Evolutionary conservation across 2,888 invertebrate genomes (phyloP), one percentile per base, ranked within the genome.

Genomic region (Trachelus iudaicus): DNA sequence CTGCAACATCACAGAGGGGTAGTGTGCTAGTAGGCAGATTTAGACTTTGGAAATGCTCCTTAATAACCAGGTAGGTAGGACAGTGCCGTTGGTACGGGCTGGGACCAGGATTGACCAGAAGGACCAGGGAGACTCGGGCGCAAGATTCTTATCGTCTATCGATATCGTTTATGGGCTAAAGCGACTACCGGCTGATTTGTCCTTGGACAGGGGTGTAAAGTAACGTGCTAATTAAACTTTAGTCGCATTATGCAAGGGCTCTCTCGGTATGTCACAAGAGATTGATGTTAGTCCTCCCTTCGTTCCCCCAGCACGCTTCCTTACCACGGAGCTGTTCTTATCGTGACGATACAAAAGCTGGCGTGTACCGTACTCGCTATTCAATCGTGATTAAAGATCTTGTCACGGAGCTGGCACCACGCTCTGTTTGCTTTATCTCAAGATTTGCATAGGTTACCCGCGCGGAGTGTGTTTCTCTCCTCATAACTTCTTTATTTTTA

Each of bases 151-250:
- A 4, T 40, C 9, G 15, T 56, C 56, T 23, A 56, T 56, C 1
- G 56, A 15, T 56, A 56, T 23, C 81, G 81, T 82, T 80, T 81
- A 80, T 76, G 78, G 79, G 75, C 15, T 15, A 79, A 75, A 31
- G 34, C 35, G 71, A 73, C 15, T 73, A 9, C 34, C 9, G 13
- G 73, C 73, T 86, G 87, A 89, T 87, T 87, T 87, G 89, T 88
- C 84, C 85, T 82, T 83, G 79, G 82, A 82, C 82, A 82, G 77
- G 78, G 78, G 79, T 79, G 79, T 83, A 82, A 87, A 89, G 89
- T 90, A 90, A 89, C 86, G 89, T 84, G 89, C 88, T 90, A 90
- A 90, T 91, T 90, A 91, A 91, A 91, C 89, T 90, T 90, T 88
- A 87, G 86, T 86, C 88, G 87, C 87, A 87, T 90, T 90, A 89